Evolutionary conservation across 92 coral and sea anemone species (phyloP).

Genomic region (Scolanthus callimorphus): DNA sequence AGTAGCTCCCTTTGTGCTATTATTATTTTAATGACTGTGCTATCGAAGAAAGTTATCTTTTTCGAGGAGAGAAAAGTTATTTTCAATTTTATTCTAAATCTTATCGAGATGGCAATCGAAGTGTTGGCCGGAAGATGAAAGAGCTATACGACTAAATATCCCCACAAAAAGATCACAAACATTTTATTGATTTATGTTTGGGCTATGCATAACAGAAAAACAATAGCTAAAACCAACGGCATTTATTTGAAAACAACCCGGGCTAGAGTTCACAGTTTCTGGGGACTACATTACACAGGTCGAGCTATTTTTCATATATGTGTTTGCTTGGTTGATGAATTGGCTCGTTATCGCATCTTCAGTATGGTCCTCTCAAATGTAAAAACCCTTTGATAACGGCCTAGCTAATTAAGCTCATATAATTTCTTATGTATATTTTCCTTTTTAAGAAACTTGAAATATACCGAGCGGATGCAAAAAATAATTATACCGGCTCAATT

Average conservation of each 20-base stretch:
- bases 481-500: conserved; percentile 63
- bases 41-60: conserved; percentile 55
- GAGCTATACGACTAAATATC: conserved; percentile 46
- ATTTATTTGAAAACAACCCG: not conserved
- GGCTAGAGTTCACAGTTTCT: not conserved
- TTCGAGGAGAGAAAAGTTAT: conserved; percentile 73
- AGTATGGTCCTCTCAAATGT: conserved; percentile 59
- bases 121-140: conserved; percentile 88
- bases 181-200: conserved; percentile 13
- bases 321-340: conserved; percentile 83
- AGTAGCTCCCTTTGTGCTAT: conserved; percentile 46
- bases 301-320: conserved; percentile 24
- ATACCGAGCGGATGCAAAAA: conserved; percentile 70
- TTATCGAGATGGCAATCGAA: conserved; percentile 80
- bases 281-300: conserved; percentile 13
- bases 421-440: conserved; percentile 53
- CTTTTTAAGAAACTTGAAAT: conserved; percentile 53
- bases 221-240: not conserved
- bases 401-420: conserved; percentile 68
- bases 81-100: conserved; percentile 67
- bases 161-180: conserved; percentile 24
- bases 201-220: not conserved
- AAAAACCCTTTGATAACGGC: conserved; percentile 69
- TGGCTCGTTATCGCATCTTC: conserved; percentile 66
- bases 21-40: conserved; percentile 66